Evolutionary conservation across 2,113 vertebrate genomes (phyloP).

Genomic region (Peromyscus californicus): DNA sequence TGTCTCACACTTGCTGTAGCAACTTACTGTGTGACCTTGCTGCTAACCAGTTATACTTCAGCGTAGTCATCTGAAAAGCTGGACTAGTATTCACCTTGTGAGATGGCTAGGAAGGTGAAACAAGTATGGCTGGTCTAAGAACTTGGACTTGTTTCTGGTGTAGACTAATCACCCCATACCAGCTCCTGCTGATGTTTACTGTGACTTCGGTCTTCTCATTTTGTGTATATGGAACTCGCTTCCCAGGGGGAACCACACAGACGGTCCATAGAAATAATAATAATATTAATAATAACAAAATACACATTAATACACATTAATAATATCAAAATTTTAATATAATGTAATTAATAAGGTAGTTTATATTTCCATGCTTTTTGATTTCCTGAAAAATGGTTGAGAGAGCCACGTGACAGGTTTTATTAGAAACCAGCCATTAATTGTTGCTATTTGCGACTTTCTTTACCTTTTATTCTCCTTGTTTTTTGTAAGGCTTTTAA

Average conservation of each 20-base stretch:
- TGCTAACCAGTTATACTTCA: neutral
- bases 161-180: neutral
- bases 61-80: neutral
- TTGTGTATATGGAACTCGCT: neutral
- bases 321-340: neutral
- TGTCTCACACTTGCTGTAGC: neutral
- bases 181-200: neutral
- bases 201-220: neutral
- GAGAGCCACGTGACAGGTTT: neutral
- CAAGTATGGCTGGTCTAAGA: neutral
- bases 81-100: neutral
- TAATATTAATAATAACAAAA: neutral
- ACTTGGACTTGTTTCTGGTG: neutral
- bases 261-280: accelerated
- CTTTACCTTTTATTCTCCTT: neutral
- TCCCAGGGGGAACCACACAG: neutral
- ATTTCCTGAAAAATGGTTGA: neutral
- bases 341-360: neutral
- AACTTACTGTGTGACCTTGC: neutral
- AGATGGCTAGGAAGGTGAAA: neutral
- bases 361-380: neutral
- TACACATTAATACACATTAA: no score
- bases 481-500: neutral
- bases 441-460: neutral
- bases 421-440: neutral